phyloP scores from a whole-genome alignment of 2,888 invertebrate species.

The Drosophila heteroneura region DNA sequence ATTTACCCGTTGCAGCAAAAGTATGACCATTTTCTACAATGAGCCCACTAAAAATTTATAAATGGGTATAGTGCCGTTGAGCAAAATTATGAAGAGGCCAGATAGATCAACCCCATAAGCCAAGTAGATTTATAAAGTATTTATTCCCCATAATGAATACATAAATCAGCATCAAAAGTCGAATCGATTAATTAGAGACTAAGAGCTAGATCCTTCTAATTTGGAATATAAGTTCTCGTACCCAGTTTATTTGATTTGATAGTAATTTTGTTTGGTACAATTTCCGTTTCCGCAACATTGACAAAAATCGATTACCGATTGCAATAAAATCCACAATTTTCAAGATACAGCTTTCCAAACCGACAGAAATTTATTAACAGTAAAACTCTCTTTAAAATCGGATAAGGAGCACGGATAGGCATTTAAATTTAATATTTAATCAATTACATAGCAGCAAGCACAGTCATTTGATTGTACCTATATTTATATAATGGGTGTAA shows the following conservation, averaged over 20 bases:
- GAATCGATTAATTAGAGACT: not conserved
- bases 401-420: no score
- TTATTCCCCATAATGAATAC: not conserved
- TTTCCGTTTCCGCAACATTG: not conserved
- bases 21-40: not conserved
- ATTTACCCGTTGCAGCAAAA: no score
- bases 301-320: conserved; percentile 1
- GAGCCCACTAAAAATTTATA: not conserved
- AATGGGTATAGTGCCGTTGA: not conserved
- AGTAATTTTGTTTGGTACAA: not conserved
- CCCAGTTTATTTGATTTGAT: not conserved
- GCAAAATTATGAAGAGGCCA: not conserved
- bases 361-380: no score
- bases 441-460: no score
- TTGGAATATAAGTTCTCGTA: not conserved
- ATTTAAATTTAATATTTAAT: no score
- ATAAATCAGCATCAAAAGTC: not conserved
- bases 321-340: not conserved
- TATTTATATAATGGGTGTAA: no score
- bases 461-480: no score
- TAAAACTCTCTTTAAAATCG: no score
- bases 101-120: not conserved
- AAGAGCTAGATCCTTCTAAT: not conserved
- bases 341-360: no score
- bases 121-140: not conserved